Percentiles rank a stretch among this genome's conserved stretches.
phyloP scores from a whole-genome alignment of 2,797 vertebrate species.

The Schizopygopsis malacanthus region DNA sequence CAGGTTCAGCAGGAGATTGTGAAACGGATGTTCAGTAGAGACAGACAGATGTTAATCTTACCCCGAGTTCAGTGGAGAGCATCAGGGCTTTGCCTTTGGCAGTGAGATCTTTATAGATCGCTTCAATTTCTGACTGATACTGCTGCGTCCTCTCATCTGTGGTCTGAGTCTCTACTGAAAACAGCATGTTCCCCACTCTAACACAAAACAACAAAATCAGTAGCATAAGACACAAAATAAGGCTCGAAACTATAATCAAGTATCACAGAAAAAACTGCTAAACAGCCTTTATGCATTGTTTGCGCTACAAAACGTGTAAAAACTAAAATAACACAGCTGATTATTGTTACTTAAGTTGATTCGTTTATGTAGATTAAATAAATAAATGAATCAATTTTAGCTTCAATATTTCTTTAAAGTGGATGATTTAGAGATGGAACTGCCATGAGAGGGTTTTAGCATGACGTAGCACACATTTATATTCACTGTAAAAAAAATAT shows the following conservation, averaged over 20 bases:
- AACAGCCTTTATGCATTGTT: neutral
- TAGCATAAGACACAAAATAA: conserved; percentile 10
- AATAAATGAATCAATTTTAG: neutral
- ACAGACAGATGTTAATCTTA: conserved; percentile 60
- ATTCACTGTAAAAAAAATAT: neutral
- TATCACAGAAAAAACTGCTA: neutral
- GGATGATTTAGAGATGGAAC: no score
- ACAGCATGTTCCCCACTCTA: conserved; percentile 95
- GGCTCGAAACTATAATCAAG: neutral
- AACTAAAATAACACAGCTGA: neutral
- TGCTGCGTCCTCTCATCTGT: conserved; percentile 95
- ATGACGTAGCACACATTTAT: neutral
- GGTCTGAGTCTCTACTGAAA: conserved; percentile 97
- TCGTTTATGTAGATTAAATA: neutral
- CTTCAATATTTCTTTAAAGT: no score
- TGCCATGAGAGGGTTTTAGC: neutral
- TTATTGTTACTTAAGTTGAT: neutral
- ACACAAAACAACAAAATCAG: conserved; percentile 27
- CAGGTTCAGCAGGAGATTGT: conserved; percentile 12
- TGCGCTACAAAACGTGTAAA: neutral
- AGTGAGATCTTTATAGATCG: conserved; percentile 95
- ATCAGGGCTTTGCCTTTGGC: conserved; percentile 91
- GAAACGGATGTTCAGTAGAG: conserved; percentile 22
- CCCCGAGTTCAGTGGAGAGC: conserved; percentile 92
- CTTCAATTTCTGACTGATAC: conserved; percentile 96